Base-by-base conservation (phyloP, 2,113 vertebrate genomes). In the Istiophorus platypterus region DNA sequence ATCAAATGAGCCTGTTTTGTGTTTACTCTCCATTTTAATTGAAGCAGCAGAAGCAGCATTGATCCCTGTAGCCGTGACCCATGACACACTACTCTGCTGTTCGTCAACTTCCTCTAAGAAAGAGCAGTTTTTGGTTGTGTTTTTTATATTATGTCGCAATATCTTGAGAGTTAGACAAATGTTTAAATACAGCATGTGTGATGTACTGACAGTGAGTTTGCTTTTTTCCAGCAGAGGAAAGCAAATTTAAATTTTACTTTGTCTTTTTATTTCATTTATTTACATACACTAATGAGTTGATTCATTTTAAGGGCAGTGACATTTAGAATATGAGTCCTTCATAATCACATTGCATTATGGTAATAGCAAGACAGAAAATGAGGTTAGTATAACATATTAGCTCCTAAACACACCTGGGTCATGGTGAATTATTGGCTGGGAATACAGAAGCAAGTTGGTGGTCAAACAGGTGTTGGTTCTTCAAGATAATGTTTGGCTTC, bases 1-100 rank as follows among this genome's bases (percentile, higher is more conserved):
- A 88, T 94, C 92, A 92, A 83, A 87, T 89, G 20, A 86, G 82
- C 56, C 88, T 89, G 88, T 83, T 91, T 89, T 85, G 52, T 88
- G 81, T 86, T 70, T 76, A 76, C 7, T 63, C 66, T 80, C 37
- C 6, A 72, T 84, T 87, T 85, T 29, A 85, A 80, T 74, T 69
- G 24, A 86, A 87, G 86, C 79, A 24, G 57, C 79, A 90, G 76
- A 29, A 34, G 78, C 73, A 74, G 57, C 45, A 78, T 57, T 34
- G 47, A 74, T 4, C 49, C 31, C 71, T 3, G 22, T 69, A 77
- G 8, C 63, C 47, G 76, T 31, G 82, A 51, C 22, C 49, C 56
- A 70, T 64, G 58, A 72, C 70, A 61, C 49, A 45, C 29, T 45
- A 34, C 37, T 68, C 2, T 31, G 29, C 52, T 64, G 54, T 59